Conservation (phyloP, 2,113 vertebrate genomes). For the Astur gentilis region DNA sequence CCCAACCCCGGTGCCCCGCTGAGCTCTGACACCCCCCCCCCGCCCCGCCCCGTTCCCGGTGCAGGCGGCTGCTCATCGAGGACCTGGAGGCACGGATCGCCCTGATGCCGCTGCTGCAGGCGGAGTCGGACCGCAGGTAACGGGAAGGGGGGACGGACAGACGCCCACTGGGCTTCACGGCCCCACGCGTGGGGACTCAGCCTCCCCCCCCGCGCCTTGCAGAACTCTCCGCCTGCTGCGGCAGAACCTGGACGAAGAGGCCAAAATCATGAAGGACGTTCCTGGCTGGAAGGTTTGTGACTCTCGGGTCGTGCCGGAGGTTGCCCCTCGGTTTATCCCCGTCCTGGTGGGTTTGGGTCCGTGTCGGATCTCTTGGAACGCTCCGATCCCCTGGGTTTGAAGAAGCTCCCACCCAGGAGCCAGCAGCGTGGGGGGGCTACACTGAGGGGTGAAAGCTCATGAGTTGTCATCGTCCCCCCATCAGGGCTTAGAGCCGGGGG, state of each 20-base stretch:
- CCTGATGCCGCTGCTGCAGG: too few relatives aligned
- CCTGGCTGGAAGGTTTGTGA: conserved; percentile 89
- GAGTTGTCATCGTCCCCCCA: rapidly evolving
- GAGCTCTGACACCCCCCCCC: too few relatives aligned
- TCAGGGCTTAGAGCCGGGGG: background rate
- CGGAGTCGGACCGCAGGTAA: too few relatives aligned
- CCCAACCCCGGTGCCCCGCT: too few relatives aligned
- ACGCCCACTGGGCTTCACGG: too few relatives aligned
- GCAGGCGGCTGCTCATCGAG: too few relatives aligned
- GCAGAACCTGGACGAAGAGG: conserved; percentile 91
- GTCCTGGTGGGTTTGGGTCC: rapidly evolving
- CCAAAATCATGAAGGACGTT: conserved; percentile 88
- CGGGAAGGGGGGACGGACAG: too few relatives aligned
- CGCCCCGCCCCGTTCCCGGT: too few relatives aligned
- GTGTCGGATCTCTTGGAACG: rapidly evolving
- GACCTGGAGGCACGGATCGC: too few relatives aligned
- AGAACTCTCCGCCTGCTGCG: conserved; percentile 80
- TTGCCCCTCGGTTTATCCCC: background rate
- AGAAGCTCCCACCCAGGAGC: too few relatives aligned
- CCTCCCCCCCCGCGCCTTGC: background rate
- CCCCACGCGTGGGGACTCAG: too few relatives aligned
- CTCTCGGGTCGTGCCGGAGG: rapidly evolving
- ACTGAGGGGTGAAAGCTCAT: too few relatives aligned
- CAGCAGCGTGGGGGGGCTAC: rapidly evolving
- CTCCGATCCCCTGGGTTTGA: rapidly evolving